Conservation (phyloP, 1,140 invertebrate genomes). For the Cephus cinctus region DNA sequence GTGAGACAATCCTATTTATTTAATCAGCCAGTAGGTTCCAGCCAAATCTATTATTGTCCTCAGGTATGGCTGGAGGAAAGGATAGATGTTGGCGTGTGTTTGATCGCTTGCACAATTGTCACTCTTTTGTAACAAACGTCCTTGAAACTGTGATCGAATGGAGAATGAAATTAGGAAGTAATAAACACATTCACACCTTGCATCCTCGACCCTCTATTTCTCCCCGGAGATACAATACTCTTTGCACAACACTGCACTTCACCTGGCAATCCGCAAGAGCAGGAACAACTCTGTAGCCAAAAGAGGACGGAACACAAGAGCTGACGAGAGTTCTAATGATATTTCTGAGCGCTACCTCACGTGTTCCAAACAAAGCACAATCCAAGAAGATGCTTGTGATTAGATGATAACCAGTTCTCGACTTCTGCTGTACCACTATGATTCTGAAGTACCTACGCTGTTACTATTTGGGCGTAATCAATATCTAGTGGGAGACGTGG, state of each 20-base stretch:
- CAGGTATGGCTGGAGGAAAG: conserved; percentile 48
- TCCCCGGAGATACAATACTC: conserved; percentile 17
- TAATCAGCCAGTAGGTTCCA: conserved; percentile 57
- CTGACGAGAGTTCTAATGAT: no score
- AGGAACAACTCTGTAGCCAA: no score
- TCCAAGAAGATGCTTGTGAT: no score
- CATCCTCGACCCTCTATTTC: conserved; percentile 10
- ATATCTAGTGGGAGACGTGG: no score
- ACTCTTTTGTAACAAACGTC: not conserved
- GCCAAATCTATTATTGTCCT: conserved; percentile 59
- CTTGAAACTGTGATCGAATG: not conserved
- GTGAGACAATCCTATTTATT: conserved; percentile 56
- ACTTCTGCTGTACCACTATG: no score
- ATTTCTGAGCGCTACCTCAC: no score
- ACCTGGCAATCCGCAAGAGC: conserved; percentile 7
- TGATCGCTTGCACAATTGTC: not conserved
- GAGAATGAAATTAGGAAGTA: not conserved
- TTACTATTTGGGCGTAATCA: no score
- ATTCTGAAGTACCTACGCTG: no score
- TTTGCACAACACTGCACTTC: conserved; percentile 20
- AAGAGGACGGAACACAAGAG: no score
- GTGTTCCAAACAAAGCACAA: no score
- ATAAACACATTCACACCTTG: not conserved
- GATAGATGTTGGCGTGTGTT: conserved; percentile 21
- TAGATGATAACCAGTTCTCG: no score